These are phyloP conservation scores for Caenorhabditis latens DNA, from an alignment of 1,140 invertebrate species.

Conservation along the genomic window DNA sequence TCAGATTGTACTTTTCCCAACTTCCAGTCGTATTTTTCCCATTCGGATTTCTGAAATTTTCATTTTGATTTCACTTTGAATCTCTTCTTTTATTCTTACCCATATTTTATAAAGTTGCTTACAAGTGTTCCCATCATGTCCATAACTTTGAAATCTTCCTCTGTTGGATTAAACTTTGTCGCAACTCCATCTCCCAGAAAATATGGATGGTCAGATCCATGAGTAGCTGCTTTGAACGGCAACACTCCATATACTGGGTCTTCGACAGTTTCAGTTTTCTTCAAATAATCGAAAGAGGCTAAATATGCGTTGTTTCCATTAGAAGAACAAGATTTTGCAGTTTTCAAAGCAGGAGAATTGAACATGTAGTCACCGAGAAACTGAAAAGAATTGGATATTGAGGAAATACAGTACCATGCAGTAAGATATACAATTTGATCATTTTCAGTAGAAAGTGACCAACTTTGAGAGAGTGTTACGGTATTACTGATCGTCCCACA, in stretches of 20 bases:
- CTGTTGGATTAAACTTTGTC: not conserved
- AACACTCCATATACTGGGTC: not conserved
- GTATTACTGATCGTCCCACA: too few species aligned
- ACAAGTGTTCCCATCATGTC: not conserved
- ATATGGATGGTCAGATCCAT: slow-evolving; percentile 8
- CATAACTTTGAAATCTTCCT: slow-evolving; percentile 9
- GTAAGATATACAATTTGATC: too few species aligned
- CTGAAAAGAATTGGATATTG: not conserved
- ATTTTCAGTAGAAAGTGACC: too few species aligned
- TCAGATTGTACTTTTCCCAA: not conserved
- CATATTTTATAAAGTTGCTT: not conserved
- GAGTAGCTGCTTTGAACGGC: slow-evolving; percentile 13
- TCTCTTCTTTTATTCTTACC: not conserved
- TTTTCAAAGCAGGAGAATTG: not conserved
- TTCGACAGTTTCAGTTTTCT: not conserved
- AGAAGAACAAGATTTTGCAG: not conserved
- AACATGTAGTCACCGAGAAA: slow-evolving; percentile 36
- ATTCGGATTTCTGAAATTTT: slow-evolving; percentile 1
- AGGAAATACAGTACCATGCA: too few species aligned
- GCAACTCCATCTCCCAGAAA: not conserved
- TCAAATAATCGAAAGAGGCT: not conserved
- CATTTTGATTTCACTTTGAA: too few species aligned
- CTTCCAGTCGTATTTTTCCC: not conserved
- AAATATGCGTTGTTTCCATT: not conserved
- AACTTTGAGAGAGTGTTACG: too few species aligned